Conservation (phyloP, 2,888 invertebrate genomes). For the Conomelus anceps region DNA sequence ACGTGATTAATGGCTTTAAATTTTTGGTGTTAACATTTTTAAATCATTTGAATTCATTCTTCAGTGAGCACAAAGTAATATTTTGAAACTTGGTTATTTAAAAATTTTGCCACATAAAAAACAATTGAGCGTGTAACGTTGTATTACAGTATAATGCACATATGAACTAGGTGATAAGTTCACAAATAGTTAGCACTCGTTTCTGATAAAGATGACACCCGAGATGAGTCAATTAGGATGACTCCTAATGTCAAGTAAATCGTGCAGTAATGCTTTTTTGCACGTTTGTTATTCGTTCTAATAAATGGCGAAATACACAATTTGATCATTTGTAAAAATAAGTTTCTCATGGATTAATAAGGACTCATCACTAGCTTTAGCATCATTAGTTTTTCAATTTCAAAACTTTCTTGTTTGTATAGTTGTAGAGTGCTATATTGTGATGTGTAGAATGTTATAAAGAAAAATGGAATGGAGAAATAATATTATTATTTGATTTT, state of each 20-base stretch:
- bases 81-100: background rate
- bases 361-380: no score
- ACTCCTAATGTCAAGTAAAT: background rate
- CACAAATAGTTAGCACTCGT: background rate
- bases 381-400: no score
- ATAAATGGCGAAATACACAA: background rate
- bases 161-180: background rate
- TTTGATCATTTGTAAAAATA: no score
- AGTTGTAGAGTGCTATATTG: no score
- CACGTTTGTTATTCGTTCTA: background rate
- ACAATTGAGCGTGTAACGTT: background rate
- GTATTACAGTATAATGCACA: background rate
- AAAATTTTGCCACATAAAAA: background rate
- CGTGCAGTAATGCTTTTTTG: background rate
- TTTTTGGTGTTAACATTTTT: background rate
- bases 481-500: no score
- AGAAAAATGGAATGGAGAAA: no score
- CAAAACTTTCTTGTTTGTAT: no score
- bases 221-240: background rate
- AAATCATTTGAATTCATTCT: background rate
- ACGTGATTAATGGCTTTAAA: background rate
- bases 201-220: background rate
- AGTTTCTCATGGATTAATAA: no score
- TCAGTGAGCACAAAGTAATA: background rate
- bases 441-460: no score